These are phyloP conservation scores for Drosophila teissieri DNA, from an alignment of 1,140 invertebrate genomes.

Conservation along the genomic window DNA sequence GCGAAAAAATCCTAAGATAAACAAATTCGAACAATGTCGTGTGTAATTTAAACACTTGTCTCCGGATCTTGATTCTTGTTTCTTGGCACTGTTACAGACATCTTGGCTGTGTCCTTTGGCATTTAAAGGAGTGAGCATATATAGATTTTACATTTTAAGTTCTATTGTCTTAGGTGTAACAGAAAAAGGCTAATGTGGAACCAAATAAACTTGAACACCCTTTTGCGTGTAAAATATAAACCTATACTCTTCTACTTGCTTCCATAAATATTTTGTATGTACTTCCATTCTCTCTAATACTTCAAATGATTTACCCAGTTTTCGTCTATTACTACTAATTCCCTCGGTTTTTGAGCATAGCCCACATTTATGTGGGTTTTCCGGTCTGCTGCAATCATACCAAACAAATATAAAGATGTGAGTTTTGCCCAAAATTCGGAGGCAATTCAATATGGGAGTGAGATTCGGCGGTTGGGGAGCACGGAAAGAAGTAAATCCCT, in stretches of 20 bases:
- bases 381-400: slow-evolving; percentile 61
- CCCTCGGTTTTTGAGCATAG: slow-evolving; percentile 11
- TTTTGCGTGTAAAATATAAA: too few relatives aligned
- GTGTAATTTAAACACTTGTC: slow-evolving; percentile 43
- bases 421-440: slow-evolving; percentile 7
- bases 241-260: too few relatives aligned
- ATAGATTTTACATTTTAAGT: neutral
- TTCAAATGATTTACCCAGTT: too few relatives aligned
- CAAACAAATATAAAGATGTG: slow-evolving; percentile 13
- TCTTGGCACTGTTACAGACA: slow-evolving; percentile 14
- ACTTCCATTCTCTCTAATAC: too few relatives aligned
- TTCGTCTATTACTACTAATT: neutral
- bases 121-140: neutral
- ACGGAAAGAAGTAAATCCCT: slow-evolving; percentile 33
- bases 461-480: slow-evolving; percentile 5
- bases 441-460: slow-evolving; percentile 33
- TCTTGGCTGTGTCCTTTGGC: too few relatives aligned
- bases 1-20: slow-evolving; percentile 42
- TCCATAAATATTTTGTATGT: too few relatives aligned
- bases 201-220: too few relatives aligned
- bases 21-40: slow-evolving; percentile 48
- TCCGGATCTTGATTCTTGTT: slow-evolving; percentile 9
- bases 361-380: slow-evolving; percentile 42
- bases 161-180: neutral
- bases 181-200: too few relatives aligned